Evolutionary conservation across 2,113 vertebrate genomes (phyloP), one percentile per base, ranked within the genome.

Genomic region (Myotis davidii): DNA sequence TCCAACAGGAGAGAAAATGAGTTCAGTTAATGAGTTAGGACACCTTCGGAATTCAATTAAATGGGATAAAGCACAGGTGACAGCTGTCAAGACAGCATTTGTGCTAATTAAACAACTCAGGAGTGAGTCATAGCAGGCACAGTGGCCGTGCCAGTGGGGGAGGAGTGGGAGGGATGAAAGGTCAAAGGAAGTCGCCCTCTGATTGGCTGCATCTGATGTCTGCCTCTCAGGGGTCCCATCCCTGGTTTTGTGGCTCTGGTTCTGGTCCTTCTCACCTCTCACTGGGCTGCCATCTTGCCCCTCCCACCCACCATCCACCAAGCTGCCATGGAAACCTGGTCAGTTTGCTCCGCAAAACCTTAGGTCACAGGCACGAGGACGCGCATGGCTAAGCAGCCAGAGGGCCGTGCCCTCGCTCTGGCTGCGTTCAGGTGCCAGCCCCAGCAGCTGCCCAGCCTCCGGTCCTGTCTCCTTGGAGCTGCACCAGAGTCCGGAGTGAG

Each of bases 21-120:
- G 65, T 69, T 94, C 17, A 50, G 79, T 93, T 42, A 42, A 42
- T 42, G 42, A 42, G 42, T 42, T 97, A 82, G 96, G 89, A 27
- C 72, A 89, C 34, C 6, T 67, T 67, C 25, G 76, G 89, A 93
- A 93, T 95, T 54, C 74, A 54, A 10, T 81, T 83, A 82, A 72
- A 61, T 65, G 82, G 76, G 37, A 4, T 79, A 73, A 72, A 87
- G 77, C n/a, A 32, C 65, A 70, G 88, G 56, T 90, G 92, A 74
- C 84, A 27, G n/a, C 37, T n/a, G 29, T 56, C 37, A 50, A 45
- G 79, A 11, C 20, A 48, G 42, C 48, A 27, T 91, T 85, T 90
- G 27, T 83, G 42, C 39, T 42, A 17, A 83, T 83, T 42, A 87
- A 27, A 10, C 54, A 29, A 1, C 69, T 52, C 23, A 86, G 77